Conservation (phyloP, 92 coral and sea anemone genomes). For the Zoanthus gigantus region DNA sequence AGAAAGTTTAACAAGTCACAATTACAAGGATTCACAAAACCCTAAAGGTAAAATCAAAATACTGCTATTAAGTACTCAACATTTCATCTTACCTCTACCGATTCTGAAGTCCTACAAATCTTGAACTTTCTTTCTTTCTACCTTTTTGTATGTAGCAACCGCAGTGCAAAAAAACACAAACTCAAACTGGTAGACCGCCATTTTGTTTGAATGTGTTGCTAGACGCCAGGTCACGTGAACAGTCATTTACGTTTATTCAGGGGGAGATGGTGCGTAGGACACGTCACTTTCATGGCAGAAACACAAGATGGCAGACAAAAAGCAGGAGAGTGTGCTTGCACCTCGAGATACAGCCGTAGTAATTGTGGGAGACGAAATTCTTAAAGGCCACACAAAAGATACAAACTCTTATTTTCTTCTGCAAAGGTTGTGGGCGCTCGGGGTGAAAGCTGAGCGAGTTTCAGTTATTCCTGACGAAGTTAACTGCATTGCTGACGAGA, state of each 20-base stretch:
- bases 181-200: constrained; percentile 39
- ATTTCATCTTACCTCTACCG: neutral
- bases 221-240: constrained; percentile 55
- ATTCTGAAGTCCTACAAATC: neutral
- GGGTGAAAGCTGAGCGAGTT: constrained; percentile 90
- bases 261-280: constrained; percentile 7
- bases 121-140: neutral
- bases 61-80: neutral
- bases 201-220: constrained; percentile 55
- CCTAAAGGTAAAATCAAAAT: neutral
- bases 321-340: neutral
- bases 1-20: neutral
- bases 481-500: constrained; percentile 79
- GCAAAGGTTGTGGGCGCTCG: constrained; percentile 89
- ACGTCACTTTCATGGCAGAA: neutral
- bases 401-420: constrained; percentile 85
- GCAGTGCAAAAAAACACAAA: constrained; percentile 4
- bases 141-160: constrained; percentile 41
- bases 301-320: constrained; percentile 42
- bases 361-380: constrained; percentile 95
- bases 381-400: constrained; percentile 97
- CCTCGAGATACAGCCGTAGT: constrained; percentile 78
- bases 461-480: constrained; percentile 90
- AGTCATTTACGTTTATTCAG: neutral
- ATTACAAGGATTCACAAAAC: neutral